Conservation (phyloP, 2,797 vertebrate genomes). For the Xenops minutus region DNA sequence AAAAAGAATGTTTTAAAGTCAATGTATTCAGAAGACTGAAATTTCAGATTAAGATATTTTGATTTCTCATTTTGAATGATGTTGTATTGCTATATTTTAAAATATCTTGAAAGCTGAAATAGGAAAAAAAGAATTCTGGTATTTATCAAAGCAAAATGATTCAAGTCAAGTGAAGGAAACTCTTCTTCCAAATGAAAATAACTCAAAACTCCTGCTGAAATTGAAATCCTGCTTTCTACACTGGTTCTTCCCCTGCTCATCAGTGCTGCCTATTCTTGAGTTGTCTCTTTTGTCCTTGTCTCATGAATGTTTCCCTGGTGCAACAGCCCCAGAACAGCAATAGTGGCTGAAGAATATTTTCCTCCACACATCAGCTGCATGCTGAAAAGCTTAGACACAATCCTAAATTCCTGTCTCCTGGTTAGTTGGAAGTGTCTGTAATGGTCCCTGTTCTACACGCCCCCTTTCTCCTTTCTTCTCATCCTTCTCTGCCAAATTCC, state of each 20-base stretch:
- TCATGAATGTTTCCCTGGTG: not conserved
- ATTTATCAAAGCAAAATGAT: not conserved
- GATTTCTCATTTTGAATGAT: not conserved
- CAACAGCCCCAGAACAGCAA: not conserved
- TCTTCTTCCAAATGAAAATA: not conserved
- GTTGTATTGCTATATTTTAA: not conserved
- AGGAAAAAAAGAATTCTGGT: not conserved
- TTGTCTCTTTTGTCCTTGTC: not conserved
- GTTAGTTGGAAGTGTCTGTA: not conserved
- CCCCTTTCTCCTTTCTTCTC: not conserved
- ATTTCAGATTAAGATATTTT: not conserved
- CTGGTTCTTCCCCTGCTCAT: not conserved
- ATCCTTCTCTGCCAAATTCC: not conserved
- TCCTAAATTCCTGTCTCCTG: not conserved
- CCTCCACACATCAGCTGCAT: not conserved
- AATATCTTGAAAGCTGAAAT: not conserved
- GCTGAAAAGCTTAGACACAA: not conserved
- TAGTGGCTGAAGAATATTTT: not conserved
- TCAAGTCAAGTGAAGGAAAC: not conserved
- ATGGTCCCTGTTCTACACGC: not conserved
- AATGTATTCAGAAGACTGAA: not conserved
- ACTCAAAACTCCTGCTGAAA: not conserved
- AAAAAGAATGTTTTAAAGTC: not conserved
- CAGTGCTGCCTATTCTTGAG: not conserved
- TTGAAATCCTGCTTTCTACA: not conserved